These are phyloP conservation scores for Hipposideros larvatus DNA, from an alignment of 2,797 vertebrate genomes.

Conservation along the genomic window DNA sequence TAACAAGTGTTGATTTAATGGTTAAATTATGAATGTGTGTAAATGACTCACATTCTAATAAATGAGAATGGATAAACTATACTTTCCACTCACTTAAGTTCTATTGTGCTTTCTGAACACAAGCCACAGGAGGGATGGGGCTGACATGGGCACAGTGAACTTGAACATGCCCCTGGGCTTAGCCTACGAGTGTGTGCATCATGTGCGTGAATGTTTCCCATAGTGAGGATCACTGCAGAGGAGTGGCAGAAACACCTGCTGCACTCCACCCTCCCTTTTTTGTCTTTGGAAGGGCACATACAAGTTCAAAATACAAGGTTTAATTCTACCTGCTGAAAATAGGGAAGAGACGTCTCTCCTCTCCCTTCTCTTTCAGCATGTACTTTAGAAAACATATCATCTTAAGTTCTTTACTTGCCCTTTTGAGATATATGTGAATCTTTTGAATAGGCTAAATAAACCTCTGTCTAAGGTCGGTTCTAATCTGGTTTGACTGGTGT, in stretches of 20 bases:
- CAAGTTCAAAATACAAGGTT: neutral
- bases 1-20: neutral
- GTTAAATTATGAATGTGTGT: neutral
- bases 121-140: neutral
- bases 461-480: neutral
- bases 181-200: too few species aligned
- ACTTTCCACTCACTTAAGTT: neutral
- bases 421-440: neutral
- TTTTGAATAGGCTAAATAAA: neutral
- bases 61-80: neutral
- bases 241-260: neutral
- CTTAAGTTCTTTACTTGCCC: neutral
- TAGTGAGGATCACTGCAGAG: neutral
- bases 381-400: neutral
- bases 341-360: neutral
- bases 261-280: neutral
- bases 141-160: accelerated
- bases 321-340: neutral
- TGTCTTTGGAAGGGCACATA: neutral
- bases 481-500: neutral
- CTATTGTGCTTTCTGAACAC: neutral
- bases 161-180: too few species aligned
- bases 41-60: neutral
- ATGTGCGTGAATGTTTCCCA: accelerated
- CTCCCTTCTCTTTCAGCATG: neutral